Evolutionary conservation across 2,888 invertebrate species (phyloP), one percentile per base, ranked within the genome.

Genomic region (Pegoplata infirma): DNA sequence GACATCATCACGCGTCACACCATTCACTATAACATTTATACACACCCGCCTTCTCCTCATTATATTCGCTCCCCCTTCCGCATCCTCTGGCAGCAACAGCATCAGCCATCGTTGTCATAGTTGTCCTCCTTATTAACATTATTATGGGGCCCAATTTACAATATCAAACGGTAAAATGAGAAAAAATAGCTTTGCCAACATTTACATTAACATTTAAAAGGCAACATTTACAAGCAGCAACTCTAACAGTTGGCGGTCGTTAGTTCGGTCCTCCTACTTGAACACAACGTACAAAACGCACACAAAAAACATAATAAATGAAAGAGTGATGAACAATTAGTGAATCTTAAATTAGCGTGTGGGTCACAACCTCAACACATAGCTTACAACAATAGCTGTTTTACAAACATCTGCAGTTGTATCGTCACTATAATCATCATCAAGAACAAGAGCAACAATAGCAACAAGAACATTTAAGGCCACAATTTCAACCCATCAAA

Each of bases 271-370:
- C 12, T 4, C 14, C 23, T 3, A 21, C 25, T 44, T 51, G 10
- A 32, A 53, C n/a, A 46, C 17, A 44, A 40, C n/a, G n/a, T 6
- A 47, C 19, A 25, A 28, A 8, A 19, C 56, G 6, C 61, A 2
- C 36, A 49, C 23, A 4, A 40, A 14, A 14, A 56, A n/a, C 21
- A 23, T 28, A 14, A 44, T 21, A 55, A n/a, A 2, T 55, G 47
- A 47, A 47, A n/a, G 55, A 64, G 19, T 69, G 76, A 68, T 66
- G 58, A 55, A 61, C 73, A 80, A 80, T 80, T 80, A 80, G 76
- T 80, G 72, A 44, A 49, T 69, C 64, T 66, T 58, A 73, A 80
- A 76, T 80, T 63, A 76, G 71, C 72, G 76, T 72, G 32, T 58
- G 63, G 71, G 63, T 78, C 74, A 66, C 61, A 74, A 61, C 66